A percentile compares a stretch with the other conserved stretches of the same genome.
Conservation (phyloP, 1,140 invertebrate genomes). For the Neoseiulus cucumeris region DNA sequence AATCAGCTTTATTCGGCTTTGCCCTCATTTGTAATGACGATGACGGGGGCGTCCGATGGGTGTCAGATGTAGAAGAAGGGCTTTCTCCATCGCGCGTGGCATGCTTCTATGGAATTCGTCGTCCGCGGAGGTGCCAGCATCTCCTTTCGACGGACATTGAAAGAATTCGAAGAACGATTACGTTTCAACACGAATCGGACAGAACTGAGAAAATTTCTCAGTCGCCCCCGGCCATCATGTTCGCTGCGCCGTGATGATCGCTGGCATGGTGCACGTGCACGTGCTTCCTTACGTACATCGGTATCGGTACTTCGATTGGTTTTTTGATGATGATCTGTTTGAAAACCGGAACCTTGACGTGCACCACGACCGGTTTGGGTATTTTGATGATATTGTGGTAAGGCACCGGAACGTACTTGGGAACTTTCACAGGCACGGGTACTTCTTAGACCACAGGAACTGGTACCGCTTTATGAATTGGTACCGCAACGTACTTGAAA, state of each 20-base stretch:
- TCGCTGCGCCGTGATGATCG: not conserved
- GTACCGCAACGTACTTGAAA: conserved; percentile 17
- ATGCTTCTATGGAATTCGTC: too few species aligned
- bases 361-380: conserved; percentile 21
- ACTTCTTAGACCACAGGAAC: conserved; percentile 19
- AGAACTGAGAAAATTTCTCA: not conserved
- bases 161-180: too few species aligned
- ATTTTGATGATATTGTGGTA: conserved; percentile 23
- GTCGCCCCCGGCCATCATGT: not conserved
- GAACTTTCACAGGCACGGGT: conserved; percentile 21
- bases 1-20: too few species aligned
- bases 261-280: not conserved
- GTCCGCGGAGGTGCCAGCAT: too few species aligned
- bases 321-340: conserved; percentile 23
- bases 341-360: conserved; percentile 23
- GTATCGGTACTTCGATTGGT: conserved; percentile 22
- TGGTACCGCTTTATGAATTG: conserved; percentile 18
- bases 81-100: too few species aligned
- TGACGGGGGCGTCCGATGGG: too few species aligned
- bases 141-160: too few species aligned
- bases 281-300: conserved; percentile 15
- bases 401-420: conserved; percentile 22
- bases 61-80: too few species aligned
- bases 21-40: too few species aligned
- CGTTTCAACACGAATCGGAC: too few species aligned